Percentiles rank a stretch among this genome's conserved stretches.
phyloP scores from a whole-genome alignment of 2,113 vertebrate species.

The Callithrix jacchus region DNA sequence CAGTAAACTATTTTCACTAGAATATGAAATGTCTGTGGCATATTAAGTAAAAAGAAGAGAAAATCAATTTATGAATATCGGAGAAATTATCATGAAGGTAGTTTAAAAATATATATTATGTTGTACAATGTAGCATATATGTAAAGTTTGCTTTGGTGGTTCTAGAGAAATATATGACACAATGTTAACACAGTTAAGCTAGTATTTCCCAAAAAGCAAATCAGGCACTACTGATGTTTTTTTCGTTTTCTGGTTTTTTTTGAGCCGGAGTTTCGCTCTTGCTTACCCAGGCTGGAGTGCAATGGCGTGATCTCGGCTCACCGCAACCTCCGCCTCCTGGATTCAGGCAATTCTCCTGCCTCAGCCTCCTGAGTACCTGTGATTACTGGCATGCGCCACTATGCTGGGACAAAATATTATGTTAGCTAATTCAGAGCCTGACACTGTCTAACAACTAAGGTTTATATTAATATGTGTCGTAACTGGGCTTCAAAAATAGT shows the following conservation, averaged over 20 bases:
- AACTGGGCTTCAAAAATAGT: neutral
- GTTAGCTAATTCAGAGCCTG: neutral
- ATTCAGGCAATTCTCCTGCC: too few relatives aligned
- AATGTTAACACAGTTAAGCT: neutral
- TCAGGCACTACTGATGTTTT: neutral
- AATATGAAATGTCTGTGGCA: neutral
- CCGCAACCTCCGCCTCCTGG: too few relatives aligned
- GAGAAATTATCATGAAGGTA: conserved; percentile 26
- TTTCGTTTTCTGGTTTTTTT: too few relatives aligned
- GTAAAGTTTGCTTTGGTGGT: neutral
- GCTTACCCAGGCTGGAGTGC: too few relatives aligned
- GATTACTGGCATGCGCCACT: too few relatives aligned
- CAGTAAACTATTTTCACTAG: conserved; percentile 43
- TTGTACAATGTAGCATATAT: neutral
- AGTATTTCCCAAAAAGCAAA: neutral
- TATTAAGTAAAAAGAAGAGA: neutral
- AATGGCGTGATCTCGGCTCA: too few relatives aligned
- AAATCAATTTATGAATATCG: conserved; percentile 17
- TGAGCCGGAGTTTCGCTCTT: too few relatives aligned
- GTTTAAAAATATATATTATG: neutral
- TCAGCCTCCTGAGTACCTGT: too few relatives aligned
- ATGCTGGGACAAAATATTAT: neutral
- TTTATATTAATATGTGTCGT: neutral
- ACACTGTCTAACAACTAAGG: neutral
- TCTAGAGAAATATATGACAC: neutral